phyloP scores from a whole-genome alignment of 2,113 vertebrate genomes.

The Malaclemys terrapin region DNA sequence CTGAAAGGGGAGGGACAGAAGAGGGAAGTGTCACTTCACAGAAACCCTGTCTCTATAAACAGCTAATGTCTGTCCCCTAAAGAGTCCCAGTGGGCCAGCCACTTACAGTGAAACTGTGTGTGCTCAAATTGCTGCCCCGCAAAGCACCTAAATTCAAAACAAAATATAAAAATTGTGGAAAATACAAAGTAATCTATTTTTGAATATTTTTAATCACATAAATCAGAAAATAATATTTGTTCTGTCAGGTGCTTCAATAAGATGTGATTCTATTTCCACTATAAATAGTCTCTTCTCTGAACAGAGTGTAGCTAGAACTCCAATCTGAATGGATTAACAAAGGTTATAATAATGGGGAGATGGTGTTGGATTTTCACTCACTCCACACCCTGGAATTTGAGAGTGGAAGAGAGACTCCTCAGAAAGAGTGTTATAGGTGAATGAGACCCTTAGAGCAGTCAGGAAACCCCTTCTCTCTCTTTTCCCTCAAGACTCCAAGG shows the following conservation, averaged over 20 bases:
- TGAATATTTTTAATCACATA: background rate
- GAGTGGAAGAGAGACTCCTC: background rate
- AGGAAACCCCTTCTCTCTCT: background rate
- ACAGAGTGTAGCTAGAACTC: background rate
- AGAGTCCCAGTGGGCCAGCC: constrained; percentile 49
- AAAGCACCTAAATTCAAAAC: background rate
- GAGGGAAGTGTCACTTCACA: constrained; percentile 46
- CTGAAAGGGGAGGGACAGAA: constrained; percentile 35
- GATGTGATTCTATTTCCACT: background rate
- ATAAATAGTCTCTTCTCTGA: background rate
- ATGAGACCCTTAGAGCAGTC: background rate
- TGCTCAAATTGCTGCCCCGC: background rate
- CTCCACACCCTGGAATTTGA: background rate
- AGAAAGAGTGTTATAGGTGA: background rate
- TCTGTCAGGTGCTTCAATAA: background rate
- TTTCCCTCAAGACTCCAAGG: background rate
- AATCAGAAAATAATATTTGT: background rate
- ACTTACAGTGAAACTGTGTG: background rate
- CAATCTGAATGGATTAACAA: background rate
- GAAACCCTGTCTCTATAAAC: constrained; percentile 28
- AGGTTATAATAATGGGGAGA: background rate
- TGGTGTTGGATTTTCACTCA: background rate
- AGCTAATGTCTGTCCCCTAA: background rate
- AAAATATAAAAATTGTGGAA: background rate
- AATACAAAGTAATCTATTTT: background rate